Conservation (phyloP, 37 sponge, comb jelly and placozoan genomes). For the Axinella damicornis region DNA sequence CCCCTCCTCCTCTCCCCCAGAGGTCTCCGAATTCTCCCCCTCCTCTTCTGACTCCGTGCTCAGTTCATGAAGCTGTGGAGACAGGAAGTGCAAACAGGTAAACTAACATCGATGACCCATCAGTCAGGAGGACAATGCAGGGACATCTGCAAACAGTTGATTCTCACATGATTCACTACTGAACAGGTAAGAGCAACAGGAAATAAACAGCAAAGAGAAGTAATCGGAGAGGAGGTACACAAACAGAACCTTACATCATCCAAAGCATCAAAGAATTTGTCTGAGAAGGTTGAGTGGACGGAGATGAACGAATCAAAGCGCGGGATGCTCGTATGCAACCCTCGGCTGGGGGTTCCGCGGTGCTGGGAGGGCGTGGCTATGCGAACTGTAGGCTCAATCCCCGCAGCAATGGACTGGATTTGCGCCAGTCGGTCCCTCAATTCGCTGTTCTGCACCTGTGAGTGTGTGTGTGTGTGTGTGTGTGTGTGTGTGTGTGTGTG, state of each 20-base stretch:
- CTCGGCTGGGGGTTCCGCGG: conserved; percentile 1
- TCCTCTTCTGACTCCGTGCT: conserved; percentile 23
- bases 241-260: conserved; percentile 42
- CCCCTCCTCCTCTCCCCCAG: conserved; percentile 43
- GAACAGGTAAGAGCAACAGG: too few species aligned
- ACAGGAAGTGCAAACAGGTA: neutral
- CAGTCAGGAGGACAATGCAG: too few species aligned
- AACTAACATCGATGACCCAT: neutral
- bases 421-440: conserved; percentile 53
- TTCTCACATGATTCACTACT: too few species aligned
- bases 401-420: conserved; percentile 60
- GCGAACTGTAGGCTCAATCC: neutral
- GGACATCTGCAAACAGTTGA: too few species aligned
- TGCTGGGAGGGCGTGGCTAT: neutral
- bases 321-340: neutral
- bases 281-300: conserved; percentile 61
- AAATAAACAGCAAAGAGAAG: neutral
- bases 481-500: conserved; percentile 27
- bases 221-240: neutral
- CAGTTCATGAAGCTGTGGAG: conserved; percentile 19
- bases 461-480: conserved; percentile 12
- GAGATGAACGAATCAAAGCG: conserved; percentile 78
- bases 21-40: conserved; percentile 10
- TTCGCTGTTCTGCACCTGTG: conserved; percentile 69
- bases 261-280: conserved; percentile 80